These are phyloP conservation scores for Passer montanus DNA, from an alignment of 2,113 vertebrate genomes.

Conservation along the genomic window DNA sequence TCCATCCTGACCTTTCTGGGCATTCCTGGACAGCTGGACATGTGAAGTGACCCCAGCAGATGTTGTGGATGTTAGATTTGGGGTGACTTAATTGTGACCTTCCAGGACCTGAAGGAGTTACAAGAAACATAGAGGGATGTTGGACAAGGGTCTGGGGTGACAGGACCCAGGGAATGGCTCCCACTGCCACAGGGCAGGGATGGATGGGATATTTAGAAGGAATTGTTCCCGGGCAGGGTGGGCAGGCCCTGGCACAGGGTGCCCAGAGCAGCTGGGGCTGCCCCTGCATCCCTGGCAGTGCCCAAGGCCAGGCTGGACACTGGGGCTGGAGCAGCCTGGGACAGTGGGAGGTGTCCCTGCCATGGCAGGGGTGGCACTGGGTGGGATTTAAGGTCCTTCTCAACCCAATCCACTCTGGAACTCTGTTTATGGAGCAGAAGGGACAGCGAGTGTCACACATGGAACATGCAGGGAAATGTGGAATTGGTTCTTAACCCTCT, in stretches of 20 bases:
- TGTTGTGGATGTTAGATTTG: rapidly evolving
- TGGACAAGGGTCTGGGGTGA: not conserved
- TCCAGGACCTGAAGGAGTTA: not conserved
- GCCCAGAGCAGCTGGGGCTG: not conserved
- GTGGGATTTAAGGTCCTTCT: rapidly evolving
- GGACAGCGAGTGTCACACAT: rapidly evolving
- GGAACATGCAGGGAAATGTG: not conserved
- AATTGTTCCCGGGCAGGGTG: rapidly evolving
- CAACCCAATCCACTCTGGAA: no score
- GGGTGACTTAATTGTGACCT: not conserved
- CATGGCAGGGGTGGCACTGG: not conserved
- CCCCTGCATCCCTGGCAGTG: not conserved
- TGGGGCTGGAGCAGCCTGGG: not conserved
- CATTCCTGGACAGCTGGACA: not conserved
- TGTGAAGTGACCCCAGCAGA: not conserved
- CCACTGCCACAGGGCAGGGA: not conserved
- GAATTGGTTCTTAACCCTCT: not conserved
- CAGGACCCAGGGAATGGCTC: not conserved
- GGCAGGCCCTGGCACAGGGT: not conserved
- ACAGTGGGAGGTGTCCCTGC: not conserved
- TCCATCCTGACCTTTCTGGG: not conserved
- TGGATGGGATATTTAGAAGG: not conserved
- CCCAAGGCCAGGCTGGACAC: not conserved
- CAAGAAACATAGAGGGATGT: not conserved
- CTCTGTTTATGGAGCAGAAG: not conserved